These are phyloP conservation scores for Drosophila borealis DNA, from an alignment of 2,888 invertebrate species.

Conservation along the genomic window DNA sequence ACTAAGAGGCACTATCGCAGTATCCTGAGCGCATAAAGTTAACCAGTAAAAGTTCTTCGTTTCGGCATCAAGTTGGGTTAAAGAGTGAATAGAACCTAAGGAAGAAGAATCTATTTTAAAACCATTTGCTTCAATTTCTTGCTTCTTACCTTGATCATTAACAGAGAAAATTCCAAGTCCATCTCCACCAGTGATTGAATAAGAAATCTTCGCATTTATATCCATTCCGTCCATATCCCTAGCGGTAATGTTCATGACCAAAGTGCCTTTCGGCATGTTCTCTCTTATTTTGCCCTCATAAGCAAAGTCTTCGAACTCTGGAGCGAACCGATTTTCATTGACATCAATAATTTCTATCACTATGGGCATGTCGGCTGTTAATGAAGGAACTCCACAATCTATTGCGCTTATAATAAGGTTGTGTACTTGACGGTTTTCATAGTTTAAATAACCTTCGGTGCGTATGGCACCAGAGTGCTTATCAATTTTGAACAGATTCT, in stretches of 20 bases:
- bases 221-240: slow-evolving; percentile 92
- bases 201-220: slow-evolving; percentile 92
- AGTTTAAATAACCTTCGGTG: slow-evolving; percentile 92
- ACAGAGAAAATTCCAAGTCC: slow-evolving; percentile 97
- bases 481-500: slow-evolving; percentile 91
- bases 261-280: slow-evolving; percentile 91
- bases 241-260: slow-evolving; percentile 92
- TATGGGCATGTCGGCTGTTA: slow-evolving; percentile 92
- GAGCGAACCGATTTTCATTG: slow-evolving; percentile 95
- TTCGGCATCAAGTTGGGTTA: slow-evolving; percentile 95
- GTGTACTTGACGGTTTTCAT: slow-evolving; percentile 95
- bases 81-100: slow-evolving; percentile 93
- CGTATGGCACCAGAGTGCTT: slow-evolving; percentile 93
- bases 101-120: slow-evolving; percentile 43
- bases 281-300: slow-evolving; percentile 91
- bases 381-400: slow-evolving; percentile 93
- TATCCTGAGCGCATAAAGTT: slow-evolving; percentile 96
- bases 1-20: slow-evolving; percentile 93
- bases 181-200: slow-evolving; percentile 94
- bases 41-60: slow-evolving; percentile 95
- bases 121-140: neutral
- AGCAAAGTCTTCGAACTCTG: slow-evolving; percentile 93
- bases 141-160: slow-evolving; percentile 91
- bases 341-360: slow-evolving; percentile 96
- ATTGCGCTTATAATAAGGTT: slow-evolving; percentile 93